Conservation (phyloP, 2,888 invertebrate species). For the Hermodice carunculata region DNA sequence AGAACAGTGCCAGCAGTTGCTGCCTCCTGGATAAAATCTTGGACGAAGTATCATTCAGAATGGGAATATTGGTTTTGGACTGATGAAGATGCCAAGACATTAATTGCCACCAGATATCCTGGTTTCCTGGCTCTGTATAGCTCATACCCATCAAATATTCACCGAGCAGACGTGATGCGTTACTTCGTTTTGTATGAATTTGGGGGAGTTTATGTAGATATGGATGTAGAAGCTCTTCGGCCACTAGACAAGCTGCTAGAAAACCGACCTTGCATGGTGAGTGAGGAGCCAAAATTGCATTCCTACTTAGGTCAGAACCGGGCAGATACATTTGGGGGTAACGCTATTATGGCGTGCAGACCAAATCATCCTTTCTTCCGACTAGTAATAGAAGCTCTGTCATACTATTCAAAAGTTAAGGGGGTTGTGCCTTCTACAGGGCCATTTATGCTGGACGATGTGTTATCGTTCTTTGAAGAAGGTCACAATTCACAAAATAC, state of each 20-base stretch:
- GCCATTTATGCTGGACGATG: too few species aligned
- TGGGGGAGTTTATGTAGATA: slow-evolving; percentile 43
- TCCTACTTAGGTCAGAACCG: slow-evolving; percentile 29
- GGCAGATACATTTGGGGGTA: slow-evolving; percentile 9
- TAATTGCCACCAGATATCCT: slow-evolving; percentile 54
- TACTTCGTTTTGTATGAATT: slow-evolving; percentile 40
- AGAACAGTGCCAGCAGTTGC: slow-evolving; percentile 26
- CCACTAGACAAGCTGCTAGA: slow-evolving; percentile 33
- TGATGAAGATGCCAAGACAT: slow-evolving; percentile 54
- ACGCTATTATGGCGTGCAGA: slow-evolving; percentile 36
- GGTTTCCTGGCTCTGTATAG: slow-evolving; percentile 26
- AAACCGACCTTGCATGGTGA: slow-evolving; percentile 32
- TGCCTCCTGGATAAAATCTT: slow-evolving; percentile 47
- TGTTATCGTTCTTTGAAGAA: too few species aligned
- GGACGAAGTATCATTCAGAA: slow-evolving; percentile 57
- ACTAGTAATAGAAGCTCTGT: slow-evolving; percentile 26
- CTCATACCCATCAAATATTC: slow-evolving; percentile 24
- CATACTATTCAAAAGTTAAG: too few species aligned
- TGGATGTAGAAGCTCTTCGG: slow-evolving; percentile 35
- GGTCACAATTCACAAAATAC: too few species aligned
- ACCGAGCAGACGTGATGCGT: slow-evolving; percentile 39
- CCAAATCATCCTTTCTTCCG: slow-evolving; percentile 36
- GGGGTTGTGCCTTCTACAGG: too few species aligned
- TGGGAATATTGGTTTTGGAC: slow-evolving; percentile 68
- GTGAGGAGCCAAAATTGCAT: slow-evolving; percentile 40